Evolutionary conservation across 1,140 invertebrate genomes (phyloP), one percentile per base, ranked within the genome.

Genomic region (Dinoponera quadriceps): DNA sequence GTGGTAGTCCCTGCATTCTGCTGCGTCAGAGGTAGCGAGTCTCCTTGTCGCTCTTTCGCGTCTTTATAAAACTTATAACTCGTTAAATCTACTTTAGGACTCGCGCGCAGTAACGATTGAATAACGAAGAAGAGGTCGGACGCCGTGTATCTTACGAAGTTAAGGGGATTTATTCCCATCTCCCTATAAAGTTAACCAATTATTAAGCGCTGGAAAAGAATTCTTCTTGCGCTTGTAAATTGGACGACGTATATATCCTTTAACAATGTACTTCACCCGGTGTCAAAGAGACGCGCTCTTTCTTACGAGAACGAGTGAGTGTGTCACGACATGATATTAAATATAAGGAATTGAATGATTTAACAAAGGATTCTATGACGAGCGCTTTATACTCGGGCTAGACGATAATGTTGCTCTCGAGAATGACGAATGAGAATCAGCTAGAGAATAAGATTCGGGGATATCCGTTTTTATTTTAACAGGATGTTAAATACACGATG

Each of bases 61-160:
- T 48, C 22, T 59, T 80, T 69, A 44, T 69, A 27, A 71, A 80
- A 80, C 25, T 59, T 71, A 59, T 57, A 71, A 63, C 44, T 63
- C n/a, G n/a, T 14, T 63, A 75, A 80, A 69, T 59, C 65, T 69
- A 80, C 75, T 80, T 80, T 69, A 18, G 14, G 18, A 57, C 18
- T 59, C 18, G 49, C 54, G 62, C 51, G 54, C 18, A 80, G 33
- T 29, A 78, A 48, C 25, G 51, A 80, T 57, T 69, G 54, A 57
- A 59, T 80, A 80, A 80, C 49, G 14, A 44, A n/a, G 48, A 44
- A 18, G 44, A 65, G 60, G 27, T 75, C 44, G 27, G 49, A 20
- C 73, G 27, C 9, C 48, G 25, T 27, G 63, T n/a, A n/a, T 49
- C n/a, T 51, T 27, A 57, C 51, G 33, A 66, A 54, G 20, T 80